Conservation (phyloP, 2,888 invertebrate species). For the Orchestes rusci region DNA sequence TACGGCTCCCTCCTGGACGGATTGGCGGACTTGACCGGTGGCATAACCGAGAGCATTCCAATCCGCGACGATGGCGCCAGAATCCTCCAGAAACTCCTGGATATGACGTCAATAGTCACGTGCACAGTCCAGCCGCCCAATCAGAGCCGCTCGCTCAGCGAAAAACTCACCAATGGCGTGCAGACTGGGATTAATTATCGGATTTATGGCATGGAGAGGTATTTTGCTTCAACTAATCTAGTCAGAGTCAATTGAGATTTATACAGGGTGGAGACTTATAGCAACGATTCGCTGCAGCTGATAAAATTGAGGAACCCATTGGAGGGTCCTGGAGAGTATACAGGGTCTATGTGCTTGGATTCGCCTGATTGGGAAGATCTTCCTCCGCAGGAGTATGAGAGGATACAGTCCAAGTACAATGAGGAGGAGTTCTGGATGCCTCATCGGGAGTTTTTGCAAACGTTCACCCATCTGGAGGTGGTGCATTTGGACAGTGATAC, state of each 20-base stretch:
- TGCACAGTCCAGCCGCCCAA: constrained; percentile 58
- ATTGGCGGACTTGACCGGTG: constrained; percentile 81
- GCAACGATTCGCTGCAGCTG: constrained; percentile 63
- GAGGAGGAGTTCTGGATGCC: constrained; percentile 60
- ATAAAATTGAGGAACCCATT: constrained; percentile 65
- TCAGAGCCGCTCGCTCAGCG: constrained; percentile 41
- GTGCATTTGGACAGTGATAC: constrained; percentile 58
- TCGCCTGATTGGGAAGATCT: constrained; percentile 72
- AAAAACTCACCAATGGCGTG: constrained; percentile 60
- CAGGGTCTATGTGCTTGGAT: constrained; percentile 62
- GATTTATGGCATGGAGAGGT: constrained; percentile 64
- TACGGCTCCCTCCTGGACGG: constrained; percentile 87
- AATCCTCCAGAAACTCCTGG: constrained; percentile 61
- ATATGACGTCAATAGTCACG: constrained; percentile 80
- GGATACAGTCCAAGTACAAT: constrained; percentile 51
- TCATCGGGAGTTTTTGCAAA: constrained; percentile 72
- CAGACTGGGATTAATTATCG: constrained; percentile 76
- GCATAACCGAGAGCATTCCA: constrained; percentile 77
- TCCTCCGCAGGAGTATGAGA: constrained; percentile 63
- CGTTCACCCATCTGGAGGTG: constrained; percentile 75
- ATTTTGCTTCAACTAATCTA: too few species aligned
- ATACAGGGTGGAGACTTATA: constrained; percentile 60
- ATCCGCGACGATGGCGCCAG: constrained; percentile 62
- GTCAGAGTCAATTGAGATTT: too few species aligned
- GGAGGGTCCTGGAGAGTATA: constrained; percentile 56